Evolutionary conservation across 53 echinoderm and acorn worm genomes (phyloP).

Genomic region (Paelopatides confundens): DNA sequence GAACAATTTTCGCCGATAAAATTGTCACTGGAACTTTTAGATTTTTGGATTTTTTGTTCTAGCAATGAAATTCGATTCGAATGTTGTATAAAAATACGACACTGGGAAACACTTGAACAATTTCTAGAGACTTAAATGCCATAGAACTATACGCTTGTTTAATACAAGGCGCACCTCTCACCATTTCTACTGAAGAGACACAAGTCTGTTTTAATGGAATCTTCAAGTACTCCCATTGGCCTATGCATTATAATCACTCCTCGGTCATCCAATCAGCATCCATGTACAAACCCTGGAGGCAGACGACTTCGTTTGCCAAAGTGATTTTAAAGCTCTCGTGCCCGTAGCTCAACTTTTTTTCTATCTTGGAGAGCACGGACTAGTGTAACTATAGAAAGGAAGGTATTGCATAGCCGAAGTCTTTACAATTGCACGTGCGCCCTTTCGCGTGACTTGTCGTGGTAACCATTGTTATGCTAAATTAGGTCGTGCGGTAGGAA

Average conservation of each 20-base stretch:
- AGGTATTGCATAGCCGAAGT: background rate
- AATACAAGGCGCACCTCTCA: slow-evolving; percentile 6
- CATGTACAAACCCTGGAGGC: slow-evolving; percentile 38
- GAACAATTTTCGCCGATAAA: too few species aligned
- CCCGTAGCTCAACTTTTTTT: background rate
- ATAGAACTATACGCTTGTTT: background rate
- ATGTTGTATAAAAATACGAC: background rate
- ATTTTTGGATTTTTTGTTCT: background rate
- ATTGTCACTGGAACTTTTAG: too few species aligned
- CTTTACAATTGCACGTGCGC: slow-evolving; percentile 28
- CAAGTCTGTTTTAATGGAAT: slow-evolving; percentile 46
- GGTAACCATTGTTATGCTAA: slow-evolving; percentile 49
- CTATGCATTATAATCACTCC: slow-evolving; percentile 39
- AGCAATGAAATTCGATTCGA: slow-evolving; percentile 36
- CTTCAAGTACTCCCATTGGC: slow-evolving; percentile 50
- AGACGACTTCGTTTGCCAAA: slow-evolving; percentile 29
- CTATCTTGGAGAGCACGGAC: background rate
- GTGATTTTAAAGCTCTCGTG: slow-evolving; percentile 21
- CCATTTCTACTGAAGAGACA: background rate
- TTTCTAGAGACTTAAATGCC: background rate
- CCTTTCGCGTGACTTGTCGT: slow-evolving; percentile 29
- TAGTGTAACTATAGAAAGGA: background rate
- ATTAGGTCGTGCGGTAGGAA: slow-evolving; percentile 4
- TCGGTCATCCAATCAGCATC: slow-evolving; percentile 6
- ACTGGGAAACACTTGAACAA: slow-evolving; percentile 15